These are phyloP conservation scores for Nebria salina DNA, from an alignment of 2,888 invertebrate species.

Conservation along the genomic window DNA sequence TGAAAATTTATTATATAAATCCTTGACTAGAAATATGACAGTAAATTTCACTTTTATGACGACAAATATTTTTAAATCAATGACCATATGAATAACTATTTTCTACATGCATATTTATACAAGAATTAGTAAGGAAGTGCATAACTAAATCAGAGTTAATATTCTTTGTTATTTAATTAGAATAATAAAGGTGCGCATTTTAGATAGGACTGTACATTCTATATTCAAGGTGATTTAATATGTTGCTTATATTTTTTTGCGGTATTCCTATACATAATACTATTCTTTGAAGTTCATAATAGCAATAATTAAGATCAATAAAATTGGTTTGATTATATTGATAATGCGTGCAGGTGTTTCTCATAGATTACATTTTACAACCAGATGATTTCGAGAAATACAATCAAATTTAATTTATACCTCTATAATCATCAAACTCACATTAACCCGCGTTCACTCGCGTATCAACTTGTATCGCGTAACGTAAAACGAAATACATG, in stretches of 20 bases:
- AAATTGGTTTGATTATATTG: slow-evolving; percentile 1
- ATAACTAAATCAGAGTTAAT: background rate
- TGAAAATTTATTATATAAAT: too few species aligned
- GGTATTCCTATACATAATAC: background rate
- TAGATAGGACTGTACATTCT: background rate
- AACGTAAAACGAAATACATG: too few species aligned
- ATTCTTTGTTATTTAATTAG: background rate
- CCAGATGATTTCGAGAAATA: background rate
- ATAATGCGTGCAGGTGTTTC: background rate
- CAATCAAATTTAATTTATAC: background rate
- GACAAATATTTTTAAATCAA: too few species aligned
- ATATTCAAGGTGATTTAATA: slow-evolving; percentile 1
- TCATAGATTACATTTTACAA: background rate
- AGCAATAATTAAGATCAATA: background rate
- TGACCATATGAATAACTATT: background rate
- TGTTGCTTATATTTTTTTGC: background rate
- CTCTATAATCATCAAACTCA: too few species aligned
- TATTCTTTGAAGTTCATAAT: background rate
- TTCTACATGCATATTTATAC: background rate
- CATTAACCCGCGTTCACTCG: too few species aligned
- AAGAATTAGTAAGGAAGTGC: background rate
- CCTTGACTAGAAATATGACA: too few species aligned
- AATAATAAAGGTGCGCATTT: background rate
- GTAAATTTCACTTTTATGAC: too few species aligned
- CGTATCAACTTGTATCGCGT: too few species aligned